These are phyloP conservation scores for Malurus leucopterus DNA, from an alignment of 2,797 vertebrate species.

Conservation along the genomic window DNA sequence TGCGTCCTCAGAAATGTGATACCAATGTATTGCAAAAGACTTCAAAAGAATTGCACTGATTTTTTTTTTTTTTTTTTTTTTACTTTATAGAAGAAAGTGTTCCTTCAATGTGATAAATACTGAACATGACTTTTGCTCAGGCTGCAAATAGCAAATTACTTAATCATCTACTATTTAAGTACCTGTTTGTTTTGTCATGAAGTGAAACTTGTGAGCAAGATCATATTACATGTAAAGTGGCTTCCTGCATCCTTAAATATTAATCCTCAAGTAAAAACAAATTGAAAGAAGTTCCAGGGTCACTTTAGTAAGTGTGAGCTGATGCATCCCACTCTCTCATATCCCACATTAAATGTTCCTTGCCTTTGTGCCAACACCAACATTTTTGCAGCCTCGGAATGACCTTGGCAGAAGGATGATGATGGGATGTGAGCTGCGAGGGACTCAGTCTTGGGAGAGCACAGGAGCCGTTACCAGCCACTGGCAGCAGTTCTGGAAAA, in stretches of 20 bases:
- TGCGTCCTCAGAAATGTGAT: neutral
- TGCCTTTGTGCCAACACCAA: neutral
- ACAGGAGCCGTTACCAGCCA: neutral
- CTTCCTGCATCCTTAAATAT: neutral
- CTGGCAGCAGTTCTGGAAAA: neutral
- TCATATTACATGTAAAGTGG: neutral
- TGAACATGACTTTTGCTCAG: neutral
- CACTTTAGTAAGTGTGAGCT: neutral
- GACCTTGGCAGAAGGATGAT: neutral
- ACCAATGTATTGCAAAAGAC: neutral
- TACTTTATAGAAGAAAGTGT: constrained; percentile 1
- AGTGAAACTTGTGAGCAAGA: neutral
- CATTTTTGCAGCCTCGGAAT: neutral
- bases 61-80: neutral
- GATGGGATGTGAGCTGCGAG: neutral
- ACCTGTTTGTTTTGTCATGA: constrained; percentile 16
- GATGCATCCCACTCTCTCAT: neutral
- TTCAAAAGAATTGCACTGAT: neutral
- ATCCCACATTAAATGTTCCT: neutral
- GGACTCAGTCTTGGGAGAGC: neutral
- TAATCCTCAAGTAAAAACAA: neutral
- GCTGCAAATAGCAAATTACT: constrained; percentile 16
- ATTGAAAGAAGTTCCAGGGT: neutral
- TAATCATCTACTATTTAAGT: constrained; percentile 39
- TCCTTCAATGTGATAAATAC: neutral